Evolutionary conservation across 2,113 vertebrate species (phyloP).

Genomic region (Podarcis raffonei): DNA sequence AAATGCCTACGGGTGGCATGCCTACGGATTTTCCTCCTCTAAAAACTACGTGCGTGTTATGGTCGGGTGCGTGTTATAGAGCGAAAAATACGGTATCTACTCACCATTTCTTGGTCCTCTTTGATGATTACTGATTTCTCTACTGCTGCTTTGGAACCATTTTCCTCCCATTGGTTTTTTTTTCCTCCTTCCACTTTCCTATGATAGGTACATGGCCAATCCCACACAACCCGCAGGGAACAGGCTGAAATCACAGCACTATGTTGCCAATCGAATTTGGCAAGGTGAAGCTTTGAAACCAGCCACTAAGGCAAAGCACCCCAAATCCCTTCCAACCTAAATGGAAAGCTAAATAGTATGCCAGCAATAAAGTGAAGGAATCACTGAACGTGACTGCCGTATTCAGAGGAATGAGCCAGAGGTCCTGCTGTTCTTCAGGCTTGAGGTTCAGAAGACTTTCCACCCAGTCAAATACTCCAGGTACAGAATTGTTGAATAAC

Average conservation of each 20-base stretch:
- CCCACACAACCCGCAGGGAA: not conserved
- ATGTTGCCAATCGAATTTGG: too few relatives aligned
- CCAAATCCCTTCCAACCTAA: not conserved
- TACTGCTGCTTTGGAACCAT: not conserved
- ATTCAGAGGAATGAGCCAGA: not conserved
- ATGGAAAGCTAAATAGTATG: not conserved
- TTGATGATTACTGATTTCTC: not conserved
- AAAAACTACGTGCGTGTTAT: too few relatives aligned
- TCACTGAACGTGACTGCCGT: not conserved
- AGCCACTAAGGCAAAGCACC: not conserved
- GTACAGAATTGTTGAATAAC: not conserved
- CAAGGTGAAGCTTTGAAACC: too few relatives aligned
- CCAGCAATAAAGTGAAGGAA: not conserved
- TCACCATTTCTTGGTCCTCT: not conserved
- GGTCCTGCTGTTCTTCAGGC: not conserved
- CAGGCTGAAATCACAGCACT: not conserved
- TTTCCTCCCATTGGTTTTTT: rapidly evolving
- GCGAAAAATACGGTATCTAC: too few relatives aligned
- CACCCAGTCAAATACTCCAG: not conserved
- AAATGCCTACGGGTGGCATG: too few relatives aligned
- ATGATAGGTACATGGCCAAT: too few relatives aligned
- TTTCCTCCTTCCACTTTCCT: not conserved
- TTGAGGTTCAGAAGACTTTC: not conserved
- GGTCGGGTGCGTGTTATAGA: too few relatives aligned
- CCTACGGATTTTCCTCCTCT: too few relatives aligned